Evolutionary conservation across 2,888 invertebrate species (phyloP).

Genomic region (Pimpla rufipes): DNA sequence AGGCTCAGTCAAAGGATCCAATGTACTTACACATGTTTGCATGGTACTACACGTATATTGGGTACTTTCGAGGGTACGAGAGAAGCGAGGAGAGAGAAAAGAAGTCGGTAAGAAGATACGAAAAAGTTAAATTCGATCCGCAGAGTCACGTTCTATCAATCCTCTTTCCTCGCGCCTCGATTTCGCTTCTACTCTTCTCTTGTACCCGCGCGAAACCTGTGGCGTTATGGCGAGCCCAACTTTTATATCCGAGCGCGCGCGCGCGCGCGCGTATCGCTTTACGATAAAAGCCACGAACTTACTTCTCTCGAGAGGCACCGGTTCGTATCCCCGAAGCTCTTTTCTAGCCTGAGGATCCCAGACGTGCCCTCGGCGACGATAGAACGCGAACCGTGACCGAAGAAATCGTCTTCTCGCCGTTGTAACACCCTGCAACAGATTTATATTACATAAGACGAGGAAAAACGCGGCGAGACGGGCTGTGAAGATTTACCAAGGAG

Average conservation of each 20-base stretch:
- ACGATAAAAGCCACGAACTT: constrained; percentile 49
- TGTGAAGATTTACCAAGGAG: constrained; percentile 40
- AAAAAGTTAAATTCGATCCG: constrained; percentile 32
- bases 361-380: constrained; percentile 24
- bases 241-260: constrained; percentile 41
- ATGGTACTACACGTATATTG: background rate
- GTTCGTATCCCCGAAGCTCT: constrained; percentile 42
- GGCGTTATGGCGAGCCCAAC: constrained; percentile 22
- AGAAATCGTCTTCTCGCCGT: constrained; percentile 37
- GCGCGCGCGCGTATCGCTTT: constrained; percentile 37
- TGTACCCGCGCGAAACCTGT: background rate
- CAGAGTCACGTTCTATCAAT: constrained; percentile 37
- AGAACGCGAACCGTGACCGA: constrained; percentile 30
- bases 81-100: background rate
- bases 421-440: background rate
- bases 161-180: constrained; percentile 25
- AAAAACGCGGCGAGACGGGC: constrained; percentile 6
- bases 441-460: background rate
- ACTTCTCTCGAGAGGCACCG: constrained; percentile 10
- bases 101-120: background rate
- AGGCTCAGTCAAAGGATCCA: background rate
- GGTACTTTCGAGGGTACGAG: background rate
- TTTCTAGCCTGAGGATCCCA: constrained; percentile 13
- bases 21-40: constrained; percentile 1
- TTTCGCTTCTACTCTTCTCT: constrained; percentile 7